Base-by-base conservation (phyloP, 1,140 invertebrate species). In the Drosophila watanabei region DNA sequence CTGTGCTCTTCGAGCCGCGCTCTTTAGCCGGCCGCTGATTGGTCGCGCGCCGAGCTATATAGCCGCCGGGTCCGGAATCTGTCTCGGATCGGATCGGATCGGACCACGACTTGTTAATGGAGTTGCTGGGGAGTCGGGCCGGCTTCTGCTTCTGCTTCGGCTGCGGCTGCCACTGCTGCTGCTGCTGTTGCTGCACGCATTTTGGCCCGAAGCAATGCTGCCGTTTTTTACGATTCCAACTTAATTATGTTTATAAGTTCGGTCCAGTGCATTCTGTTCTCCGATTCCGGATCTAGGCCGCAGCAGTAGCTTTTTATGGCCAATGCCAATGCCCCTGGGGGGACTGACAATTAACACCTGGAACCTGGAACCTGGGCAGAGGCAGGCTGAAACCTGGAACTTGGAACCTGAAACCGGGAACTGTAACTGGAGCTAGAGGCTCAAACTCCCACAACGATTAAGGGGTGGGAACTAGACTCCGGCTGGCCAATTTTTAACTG, bases 211-310 rank as follows among this genome's bases (percentile, higher is more conserved):
- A 80, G 82, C 82, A 62, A 61, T 82, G 35, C 35, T 49, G 69
- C 70, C 39, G 69, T 60, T 41, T 68, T 88, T 89, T 90, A 90
- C 84, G 86, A 90, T 90, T 80, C 66, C 86, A 90, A 90, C 86
- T 90, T 90, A 90, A 90, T 90, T 90, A 90, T 90, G 82, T 80
- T 80, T 81, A 88, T 88, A 84, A 88, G 70, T 71, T 41, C 45
- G 48, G 49, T 68, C 39, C 45, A 54, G 65, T 59, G 39, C 75
- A 68, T 45, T 52, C 56, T 20, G 37, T 14, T 35, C 51, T 33
- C 43, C 68, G 86, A 24, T 45, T 37, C 77, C 77, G 73, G 85
- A 60, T 82, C 78, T 82, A 79, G 48, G 54, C 35, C 54, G 54
- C 10, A n/a, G 35, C 35, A 69, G 69, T 75, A 57, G 52, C 77